Percentiles rank a stretch among this genome's conserved stretches.
phyloP scores from a whole-genome alignment of 2,888 invertebrate genomes.

The Cephonodes hylas region DNA sequence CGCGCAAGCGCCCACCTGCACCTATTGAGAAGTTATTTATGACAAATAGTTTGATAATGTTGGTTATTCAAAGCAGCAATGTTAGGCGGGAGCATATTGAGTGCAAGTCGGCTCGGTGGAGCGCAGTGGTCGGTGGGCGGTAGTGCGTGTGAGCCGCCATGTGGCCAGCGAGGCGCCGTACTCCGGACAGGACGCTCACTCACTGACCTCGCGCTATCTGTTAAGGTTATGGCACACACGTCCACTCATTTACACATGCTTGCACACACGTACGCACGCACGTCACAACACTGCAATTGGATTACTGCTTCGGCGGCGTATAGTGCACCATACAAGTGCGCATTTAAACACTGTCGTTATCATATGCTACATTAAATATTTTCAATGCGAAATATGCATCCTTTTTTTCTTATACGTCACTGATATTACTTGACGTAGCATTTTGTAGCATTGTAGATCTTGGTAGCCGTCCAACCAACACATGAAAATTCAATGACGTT shows the following conservation, averaged over 20 bases:
- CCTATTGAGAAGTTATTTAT: conserved; percentile 21
- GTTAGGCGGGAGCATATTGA: not conserved
- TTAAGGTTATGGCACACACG: not conserved
- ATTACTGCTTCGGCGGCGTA: conserved; percentile 3
- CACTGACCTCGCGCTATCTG: conserved; percentile 13
- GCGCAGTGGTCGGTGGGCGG: not conserved
- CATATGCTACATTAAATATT: not conserved
- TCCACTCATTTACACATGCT: no score
- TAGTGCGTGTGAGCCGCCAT: conserved; percentile 14
- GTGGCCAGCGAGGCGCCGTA: not conserved
- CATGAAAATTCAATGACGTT: not conserved
- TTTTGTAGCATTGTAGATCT: no score
- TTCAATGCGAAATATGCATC: not conserved
- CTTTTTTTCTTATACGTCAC: no score
- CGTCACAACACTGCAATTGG: not conserved
- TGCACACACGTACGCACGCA: not conserved
- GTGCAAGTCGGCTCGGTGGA: not conserved
- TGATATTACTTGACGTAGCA: not conserved
- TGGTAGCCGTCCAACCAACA: no score
- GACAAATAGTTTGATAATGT: conserved; percentile 10
- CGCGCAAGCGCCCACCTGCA: conserved; percentile 56
- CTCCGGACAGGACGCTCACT: not conserved
- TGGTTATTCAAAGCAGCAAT: not conserved
- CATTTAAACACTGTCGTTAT: not conserved
- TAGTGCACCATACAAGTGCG: conserved; percentile 4